Percentiles rank a stretch among this genome's conserved stretches.
phyloP scores from a whole-genome alignment of 2,888 invertebrate genomes.

The Eustalomyia histrio region DNA sequence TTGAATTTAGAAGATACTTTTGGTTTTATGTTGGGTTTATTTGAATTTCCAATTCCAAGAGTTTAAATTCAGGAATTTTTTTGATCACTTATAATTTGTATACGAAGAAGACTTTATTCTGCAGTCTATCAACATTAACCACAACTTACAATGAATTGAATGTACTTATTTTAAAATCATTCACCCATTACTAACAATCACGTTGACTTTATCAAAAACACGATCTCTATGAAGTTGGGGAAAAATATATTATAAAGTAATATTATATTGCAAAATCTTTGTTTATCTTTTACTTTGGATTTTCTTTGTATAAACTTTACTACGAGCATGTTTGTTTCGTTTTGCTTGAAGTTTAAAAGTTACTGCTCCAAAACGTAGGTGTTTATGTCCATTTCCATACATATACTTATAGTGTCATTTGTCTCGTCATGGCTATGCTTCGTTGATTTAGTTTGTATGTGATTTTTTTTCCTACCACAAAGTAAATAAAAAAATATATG shows the following conservation, averaged over 20 bases:
- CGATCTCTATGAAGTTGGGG: conserved; percentile 9
- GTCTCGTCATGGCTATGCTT: conserved; percentile 53
- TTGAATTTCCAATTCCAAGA: too few species aligned
- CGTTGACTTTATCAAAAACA: conserved; percentile 4
- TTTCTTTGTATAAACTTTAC: neutral
- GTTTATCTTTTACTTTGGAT: neutral
- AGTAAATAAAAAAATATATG: neutral
- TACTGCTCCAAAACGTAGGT: conserved; percentile 37
- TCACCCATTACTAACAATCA: conserved; percentile 28
- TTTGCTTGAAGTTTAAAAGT: conserved; percentile 15
- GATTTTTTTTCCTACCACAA: neutral
- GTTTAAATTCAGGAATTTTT: too few species aligned
- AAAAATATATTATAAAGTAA: neutral
- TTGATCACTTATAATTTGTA: too few species aligned
- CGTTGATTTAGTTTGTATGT: conserved; percentile 27
- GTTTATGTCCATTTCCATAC: conserved; percentile 37
- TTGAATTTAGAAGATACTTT: too few species aligned
- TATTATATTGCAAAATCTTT: conserved; percentile 7
- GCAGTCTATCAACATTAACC: too few species aligned
- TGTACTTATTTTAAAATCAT: conserved; percentile 18
- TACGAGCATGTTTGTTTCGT: neutral
- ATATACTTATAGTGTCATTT: conserved; percentile 50
- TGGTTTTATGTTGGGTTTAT: too few species aligned
- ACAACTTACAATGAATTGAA: neutral
- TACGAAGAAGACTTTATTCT: too few species aligned